These are phyloP conservation scores for Hemistola chrysoprasaria DNA, from an alignment of 2,888 invertebrate species.

Conservation along the genomic window DNA sequence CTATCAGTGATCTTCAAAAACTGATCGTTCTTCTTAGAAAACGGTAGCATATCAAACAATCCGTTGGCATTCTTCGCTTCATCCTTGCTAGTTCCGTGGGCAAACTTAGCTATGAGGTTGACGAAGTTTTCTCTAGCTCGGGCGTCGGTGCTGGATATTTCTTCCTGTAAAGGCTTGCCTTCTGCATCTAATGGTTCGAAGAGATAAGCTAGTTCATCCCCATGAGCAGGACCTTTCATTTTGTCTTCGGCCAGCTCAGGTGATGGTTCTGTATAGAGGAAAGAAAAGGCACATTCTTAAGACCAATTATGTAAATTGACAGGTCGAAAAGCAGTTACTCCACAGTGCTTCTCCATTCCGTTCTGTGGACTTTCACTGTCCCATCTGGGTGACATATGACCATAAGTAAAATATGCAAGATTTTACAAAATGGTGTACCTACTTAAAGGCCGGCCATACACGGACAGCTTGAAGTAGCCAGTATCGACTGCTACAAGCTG, in stretches of 20 bases:
- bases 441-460: no score
- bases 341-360: no score
- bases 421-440: no score
- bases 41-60: slow-evolving; percentile 41
- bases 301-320: no score
- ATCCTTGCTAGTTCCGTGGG: slow-evolving; percentile 52
- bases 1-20: slow-evolving; percentile 57
- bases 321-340: no score
- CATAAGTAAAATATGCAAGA: no score
- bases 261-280: slow-evolving; percentile 38
- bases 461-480: no score
- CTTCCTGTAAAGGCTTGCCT: slow-evolving; percentile 75
- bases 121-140: slow-evolving; percentile 86
- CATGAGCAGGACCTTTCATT: slow-evolving; percentile 81
- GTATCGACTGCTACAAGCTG: no score
- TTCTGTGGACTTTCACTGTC: no score
- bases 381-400: no score
- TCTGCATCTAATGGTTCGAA: slow-evolving; percentile 85
- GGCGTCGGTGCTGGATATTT: slow-evolving; percentile 78
- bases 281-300: no score
- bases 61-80: slow-evolving; percentile 33
- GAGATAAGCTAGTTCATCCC: slow-evolving; percentile 87
- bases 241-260: slow-evolving; percentile 30
- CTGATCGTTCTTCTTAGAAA: slow-evolving; percentile 52
- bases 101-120: slow-evolving; percentile 86